Evolutionary conservation across 37 sponge, comb jelly and placozoan species (phyloP).

Genomic region (Tethya wilhelma): DNA sequence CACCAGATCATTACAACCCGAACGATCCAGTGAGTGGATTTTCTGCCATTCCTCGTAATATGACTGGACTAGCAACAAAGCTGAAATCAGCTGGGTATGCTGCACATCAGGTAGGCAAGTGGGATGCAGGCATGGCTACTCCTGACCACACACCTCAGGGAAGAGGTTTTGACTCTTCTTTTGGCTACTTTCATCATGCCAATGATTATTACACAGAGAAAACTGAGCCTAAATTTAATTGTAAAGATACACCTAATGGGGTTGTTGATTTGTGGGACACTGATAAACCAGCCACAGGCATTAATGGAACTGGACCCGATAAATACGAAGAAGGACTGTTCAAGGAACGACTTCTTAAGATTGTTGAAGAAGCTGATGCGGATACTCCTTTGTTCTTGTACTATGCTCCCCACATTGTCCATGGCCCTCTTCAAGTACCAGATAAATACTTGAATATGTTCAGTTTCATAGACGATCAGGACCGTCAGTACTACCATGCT

Average conservation of each 20-base stretch:
- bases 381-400: slow-evolving; percentile 25
- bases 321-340: slow-evolving; percentile 28
- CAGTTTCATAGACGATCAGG: slow-evolving; percentile 20
- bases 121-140: slow-evolving; percentile 43
- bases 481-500: background rate
- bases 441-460: slow-evolving; percentile 16
- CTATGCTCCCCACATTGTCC: slow-evolving; percentile 38
- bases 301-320: background rate
- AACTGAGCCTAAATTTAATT: background rate
- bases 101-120: slow-evolving; percentile 59
- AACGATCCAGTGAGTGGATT: slow-evolving; percentile 30
- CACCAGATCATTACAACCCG: slow-evolving; percentile 2
- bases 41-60: slow-evolving; percentile 20
- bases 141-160: slow-evolving; percentile 34
- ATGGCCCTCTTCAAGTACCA: slow-evolving; percentile 21
- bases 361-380: slow-evolving; percentile 4
- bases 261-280: too few species aligned
- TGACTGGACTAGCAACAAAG: slow-evolving; percentile 27
- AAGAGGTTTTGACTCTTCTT: slow-evolving; percentile 46
- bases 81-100: slow-evolving; percentile 47
- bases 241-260: slow-evolving; percentile 31
- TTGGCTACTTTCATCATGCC: slow-evolving; percentile 43
- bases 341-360: too few species aligned
- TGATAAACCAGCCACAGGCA: slow-evolving; percentile 26
- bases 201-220: slow-evolving; percentile 38